phyloP scores from a whole-genome alignment of 2,797 vertebrate species.

The Scarus forsteni region DNA sequence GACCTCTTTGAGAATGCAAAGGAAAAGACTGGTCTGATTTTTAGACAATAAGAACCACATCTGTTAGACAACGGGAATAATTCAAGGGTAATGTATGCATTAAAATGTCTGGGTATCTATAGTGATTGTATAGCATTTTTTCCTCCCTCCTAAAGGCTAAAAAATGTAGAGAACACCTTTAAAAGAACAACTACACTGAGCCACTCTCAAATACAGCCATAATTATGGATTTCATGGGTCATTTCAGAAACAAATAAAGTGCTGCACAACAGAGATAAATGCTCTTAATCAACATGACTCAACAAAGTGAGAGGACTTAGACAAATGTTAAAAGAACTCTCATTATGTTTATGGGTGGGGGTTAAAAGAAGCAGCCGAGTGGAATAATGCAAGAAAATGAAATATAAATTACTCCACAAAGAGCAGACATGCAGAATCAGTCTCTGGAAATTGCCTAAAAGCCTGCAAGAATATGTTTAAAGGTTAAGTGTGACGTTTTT shows the following conservation, averaged over 20 bases:
- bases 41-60: neutral
- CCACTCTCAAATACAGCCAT: slow-evolving; percentile 17
- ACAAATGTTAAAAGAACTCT: slow-evolving; percentile 7
- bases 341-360: neutral
- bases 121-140: slow-evolving; percentile 18
- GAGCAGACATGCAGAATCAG: neutral
- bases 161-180: slow-evolving; percentile 24
- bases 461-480: neutral
- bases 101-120: slow-evolving; percentile 39
- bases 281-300: slow-evolving; percentile 5
- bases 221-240: slow-evolving; percentile 34
- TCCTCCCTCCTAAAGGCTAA: slow-evolving; percentile 28
- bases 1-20: slow-evolving; percentile 28
- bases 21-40: neutral
- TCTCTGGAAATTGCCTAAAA: slow-evolving; percentile 10
- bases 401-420: slow-evolving; percentile 8
- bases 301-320: slow-evolving; percentile 11
- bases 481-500: slow-evolving; percentile 1
- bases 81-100: slow-evolving; percentile 40
- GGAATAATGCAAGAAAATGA: slow-evolving; percentile 25
- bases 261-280: slow-evolving; percentile 23
- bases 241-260: slow-evolving; percentile 32
- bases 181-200: slow-evolving; percentile 3
- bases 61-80: neutral
- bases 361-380: slow-evolving; percentile 28